Evolutionary conservation across 2,888 invertebrate species (phyloP), one percentile per base, ranked within the genome.

Genomic region (Lepidochrysops patricia): DNA sequence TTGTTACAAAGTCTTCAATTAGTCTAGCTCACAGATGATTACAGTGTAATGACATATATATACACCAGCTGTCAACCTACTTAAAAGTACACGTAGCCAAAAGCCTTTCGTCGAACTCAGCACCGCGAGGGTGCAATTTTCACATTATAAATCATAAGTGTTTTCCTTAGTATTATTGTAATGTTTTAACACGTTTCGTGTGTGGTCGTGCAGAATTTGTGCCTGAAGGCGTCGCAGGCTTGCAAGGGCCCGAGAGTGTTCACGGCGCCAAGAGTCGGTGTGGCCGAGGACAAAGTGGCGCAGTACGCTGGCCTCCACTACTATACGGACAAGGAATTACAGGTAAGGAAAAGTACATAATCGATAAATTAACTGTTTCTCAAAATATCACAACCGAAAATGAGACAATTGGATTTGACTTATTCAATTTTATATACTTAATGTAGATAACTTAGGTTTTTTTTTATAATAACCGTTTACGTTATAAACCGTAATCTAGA

Each of bases 241-340:
- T 97, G 97, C 87, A 96, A 96, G 82, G 94, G 94, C 43, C 94
- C 93, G 70, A 91, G 96, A 59, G 88, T 92, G 60, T 97, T 94
- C 89, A 93, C 94, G 66, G 92, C 93, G 62, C 96, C 97, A 6
- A 92, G 96, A 68, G 93, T 97, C 69, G 97, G 97, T 50, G 96
- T 97, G 6, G 95, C 97, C 1, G 96, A 96, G 68, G 96, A 97
- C 78, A 96, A 97, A 82, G 95, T 97, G 23, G 94, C 97, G 0
- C 97, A 97, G 77, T 97, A 97, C 79, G 97, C 96, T 0, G 95
- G 95, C 0, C 89, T 97, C 0, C 96, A 97, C 77, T 97, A 97
- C 81, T 97, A 97, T 83, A 95, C 95, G 5, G 97, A 97, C 82
- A 97, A 97, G 87, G 97, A 97, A 76, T 85, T 97, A 58, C 95